Evolutionary conservation across 1,140 invertebrate genomes (phyloP).

Genomic region (Anoplolepis gracilipes): DNA sequence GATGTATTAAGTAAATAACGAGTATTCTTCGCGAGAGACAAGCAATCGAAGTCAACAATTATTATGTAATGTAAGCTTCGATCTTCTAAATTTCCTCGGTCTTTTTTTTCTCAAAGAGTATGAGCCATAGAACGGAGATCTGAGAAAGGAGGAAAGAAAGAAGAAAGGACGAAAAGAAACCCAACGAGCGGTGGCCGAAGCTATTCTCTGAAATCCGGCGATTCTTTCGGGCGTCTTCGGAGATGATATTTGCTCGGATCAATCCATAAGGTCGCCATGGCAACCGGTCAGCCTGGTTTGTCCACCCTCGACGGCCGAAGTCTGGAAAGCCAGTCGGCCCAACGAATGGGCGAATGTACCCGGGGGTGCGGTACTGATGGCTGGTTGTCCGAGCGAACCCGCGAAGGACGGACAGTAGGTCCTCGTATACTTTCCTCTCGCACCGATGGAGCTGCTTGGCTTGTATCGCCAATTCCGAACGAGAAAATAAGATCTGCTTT

Average conservation of each 20-base stretch:
- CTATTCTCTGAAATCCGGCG: constrained; percentile 81
- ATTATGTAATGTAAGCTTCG: not conserved
- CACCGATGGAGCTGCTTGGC: constrained; percentile 19
- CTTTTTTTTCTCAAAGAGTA: constrained; percentile 19
- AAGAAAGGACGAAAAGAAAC: constrained; percentile 56
- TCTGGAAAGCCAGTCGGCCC: constrained; percentile 73
- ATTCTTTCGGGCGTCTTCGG: constrained; percentile 84
- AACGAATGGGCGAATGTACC: constrained; percentile 75
- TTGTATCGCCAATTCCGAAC: constrained; percentile 38
- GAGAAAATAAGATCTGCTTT: constrained; percentile 20
- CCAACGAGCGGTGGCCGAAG: constrained; percentile 71
- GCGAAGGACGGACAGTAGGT: constrained; percentile 61
- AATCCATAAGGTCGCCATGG: constrained; percentile 85
- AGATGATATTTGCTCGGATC: constrained; percentile 86
- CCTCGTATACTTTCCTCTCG: constrained; percentile 36
- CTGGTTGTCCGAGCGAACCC: constrained; percentile 66
- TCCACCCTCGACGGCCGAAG: constrained; percentile 79
- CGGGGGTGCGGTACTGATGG: constrained; percentile 68
- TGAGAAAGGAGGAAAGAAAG: constrained; percentile 13
- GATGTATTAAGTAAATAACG: not conserved
- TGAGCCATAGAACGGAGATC: not conserved
- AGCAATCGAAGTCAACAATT: constrained; percentile 6
- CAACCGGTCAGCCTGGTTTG: constrained; percentile 82
- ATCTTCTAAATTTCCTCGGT: not conserved
- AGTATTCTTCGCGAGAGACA: not conserved